These are phyloP conservation scores for Genyomyrus donnyi DNA, from an alignment of 2,113 vertebrate genomes.

Conservation along the genomic window DNA sequence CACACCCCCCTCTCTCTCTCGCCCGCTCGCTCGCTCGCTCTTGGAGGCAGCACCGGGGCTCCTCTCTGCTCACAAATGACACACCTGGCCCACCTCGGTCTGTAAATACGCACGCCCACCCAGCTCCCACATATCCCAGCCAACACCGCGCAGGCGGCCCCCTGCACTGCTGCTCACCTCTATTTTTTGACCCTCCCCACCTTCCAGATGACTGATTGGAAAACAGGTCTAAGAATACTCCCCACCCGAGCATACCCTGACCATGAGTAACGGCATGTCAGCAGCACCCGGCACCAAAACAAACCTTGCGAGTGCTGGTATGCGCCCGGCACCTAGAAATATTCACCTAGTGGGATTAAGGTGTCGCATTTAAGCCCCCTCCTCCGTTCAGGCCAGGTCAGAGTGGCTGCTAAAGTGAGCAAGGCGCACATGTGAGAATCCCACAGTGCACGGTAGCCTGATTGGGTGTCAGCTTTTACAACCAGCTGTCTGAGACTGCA, in stretches of 20 bases:
- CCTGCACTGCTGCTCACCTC: slow-evolving; percentile 61
- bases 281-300: slow-evolving; percentile 55
- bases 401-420: slow-evolving; percentile 41
- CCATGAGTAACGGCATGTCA: slow-evolving; percentile 69
- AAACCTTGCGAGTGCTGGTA: slow-evolving; percentile 42
- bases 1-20: background rate
- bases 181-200: slow-evolving; percentile 77
- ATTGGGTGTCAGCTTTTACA: slow-evolving; percentile 46
- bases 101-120: slow-evolving; percentile 62
- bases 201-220: slow-evolving; percentile 65
- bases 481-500: slow-evolving; percentile 46
- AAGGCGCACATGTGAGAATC: slow-evolving; percentile 46
- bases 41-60: background rate
- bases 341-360: slow-evolving; percentile 59
- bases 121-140: slow-evolving; percentile 51
- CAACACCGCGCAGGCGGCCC: slow-evolving; percentile 61
- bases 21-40: slow-evolving; percentile 14
- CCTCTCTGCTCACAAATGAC: slow-evolving; percentile 53
- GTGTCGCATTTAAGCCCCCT: slow-evolving; percentile 55
- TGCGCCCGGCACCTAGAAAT: slow-evolving; percentile 55
- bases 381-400: slow-evolving; percentile 33
- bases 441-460: slow-evolving; percentile 38
- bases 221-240: slow-evolving; percentile 69
- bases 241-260: slow-evolving; percentile 60
- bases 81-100: slow-evolving; percentile 51